Percentiles rank a stretch among this genome's conserved stretches.
These are phyloP conservation scores for Eupithecia insigniata DNA, from an alignment of 2,888 invertebrate genomes.

Conservation along the genomic window DNA sequence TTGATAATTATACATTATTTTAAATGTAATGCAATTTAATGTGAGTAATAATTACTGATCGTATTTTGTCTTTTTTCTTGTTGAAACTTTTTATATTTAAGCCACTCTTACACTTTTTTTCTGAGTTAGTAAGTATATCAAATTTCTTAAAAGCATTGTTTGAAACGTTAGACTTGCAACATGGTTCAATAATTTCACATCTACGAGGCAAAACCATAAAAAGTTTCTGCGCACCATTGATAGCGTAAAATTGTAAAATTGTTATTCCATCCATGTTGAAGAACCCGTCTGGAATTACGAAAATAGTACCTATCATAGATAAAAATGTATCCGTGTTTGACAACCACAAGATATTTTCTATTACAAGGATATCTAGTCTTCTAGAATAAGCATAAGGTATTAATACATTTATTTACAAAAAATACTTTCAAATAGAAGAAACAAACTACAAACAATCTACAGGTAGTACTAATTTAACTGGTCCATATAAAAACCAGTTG, in stretches of 20 bases:
- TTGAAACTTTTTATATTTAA: too few species aligned
- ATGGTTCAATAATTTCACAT: slow-evolving; percentile 2
- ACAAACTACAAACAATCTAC: too few species aligned
- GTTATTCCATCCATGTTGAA: slow-evolving; percentile 78
- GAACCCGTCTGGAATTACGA: slow-evolving; percentile 75
- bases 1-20: too few species aligned
- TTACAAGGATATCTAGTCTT: neutral
- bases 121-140: too few species aligned
- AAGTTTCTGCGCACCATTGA: slow-evolving; percentile 57
- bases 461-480: too few species aligned
- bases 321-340: slow-evolving; percentile 67
- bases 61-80: too few species aligned
- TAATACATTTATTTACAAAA: too few species aligned
- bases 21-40: too few species aligned
- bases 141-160: neutral
- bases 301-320: slow-evolving; percentile 73
- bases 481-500: too few species aligned
- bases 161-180: neutral
- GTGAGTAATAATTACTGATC: too few species aligned
- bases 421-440: too few species aligned
- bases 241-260: slow-evolving; percentile 79
- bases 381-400: neutral
- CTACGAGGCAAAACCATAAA: slow-evolving; percentile 12
- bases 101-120: too few species aligned
- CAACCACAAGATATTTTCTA: slow-evolving; percentile 49